phyloP scores from a whole-genome alignment of 2,113 vertebrate genomes.

The Corydoras sp. region DNA sequence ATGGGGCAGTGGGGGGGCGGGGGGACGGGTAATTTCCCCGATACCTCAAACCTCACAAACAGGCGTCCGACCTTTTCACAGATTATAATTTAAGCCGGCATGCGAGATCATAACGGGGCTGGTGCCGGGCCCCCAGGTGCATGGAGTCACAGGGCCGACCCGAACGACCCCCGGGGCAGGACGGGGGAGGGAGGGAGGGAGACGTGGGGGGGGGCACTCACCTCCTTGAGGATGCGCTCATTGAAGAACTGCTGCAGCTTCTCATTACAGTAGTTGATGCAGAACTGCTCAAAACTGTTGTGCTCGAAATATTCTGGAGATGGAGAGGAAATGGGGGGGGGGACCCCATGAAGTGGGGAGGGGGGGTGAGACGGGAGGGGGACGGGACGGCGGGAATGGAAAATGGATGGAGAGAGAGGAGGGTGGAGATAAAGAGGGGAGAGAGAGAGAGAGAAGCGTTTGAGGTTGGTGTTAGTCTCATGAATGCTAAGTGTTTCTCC shows the following conservation, averaged over 20 bases:
- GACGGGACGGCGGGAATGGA: background rate
- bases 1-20: background rate
- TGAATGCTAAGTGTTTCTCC: constrained; percentile 26
- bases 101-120: background rate
- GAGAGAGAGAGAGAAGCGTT: background rate
- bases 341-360: background rate
- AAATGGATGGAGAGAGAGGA: background rate
- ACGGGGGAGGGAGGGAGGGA: background rate
- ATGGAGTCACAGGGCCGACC: background rate
- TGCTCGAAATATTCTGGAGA: constrained; percentile 96
- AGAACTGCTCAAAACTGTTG: constrained; percentile 99
- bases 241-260: constrained; percentile 99
- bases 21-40: background rate
- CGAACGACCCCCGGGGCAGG: background rate
- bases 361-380: background rate
- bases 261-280: constrained; percentile 99
- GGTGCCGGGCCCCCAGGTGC: background rate
- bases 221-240: constrained; percentile 97
- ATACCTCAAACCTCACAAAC: too few species aligned
- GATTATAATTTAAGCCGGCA: too few species aligned
- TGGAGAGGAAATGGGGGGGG: background rate
- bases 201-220: constrained; percentile 50
- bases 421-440: background rate
- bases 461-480: constrained; percentile 7
- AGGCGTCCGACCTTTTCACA: too few species aligned